Evolutionary conservation across 2,797 vertebrate genomes (phyloP).

Genomic region (Urophycis tenuis): DNA sequence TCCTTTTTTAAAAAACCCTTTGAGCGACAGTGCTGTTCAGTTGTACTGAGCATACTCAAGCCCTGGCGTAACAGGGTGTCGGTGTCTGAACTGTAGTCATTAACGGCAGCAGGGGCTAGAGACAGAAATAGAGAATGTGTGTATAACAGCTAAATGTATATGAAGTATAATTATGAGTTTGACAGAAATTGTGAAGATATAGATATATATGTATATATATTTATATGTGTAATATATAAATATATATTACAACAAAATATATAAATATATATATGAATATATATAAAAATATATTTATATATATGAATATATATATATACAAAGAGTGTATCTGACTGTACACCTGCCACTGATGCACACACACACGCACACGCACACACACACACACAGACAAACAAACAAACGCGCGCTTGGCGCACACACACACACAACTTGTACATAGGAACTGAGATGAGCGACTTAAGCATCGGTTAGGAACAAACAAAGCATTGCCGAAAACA

Average conservation of each 20-base stretch:
- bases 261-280: constrained; percentile 66
- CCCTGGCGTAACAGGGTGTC: constrained; percentile 73
- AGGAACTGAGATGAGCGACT: constrained; percentile 72
- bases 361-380: constrained; percentile 45
- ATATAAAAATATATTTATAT: constrained; percentile 60
- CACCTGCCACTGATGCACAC: constrained; percentile 55
- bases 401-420: constrained; percentile 47
- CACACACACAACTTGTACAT: constrained; percentile 74
- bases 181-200: constrained; percentile 69
- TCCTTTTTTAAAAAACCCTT: constrained; percentile 44
- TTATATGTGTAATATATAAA: constrained; percentile 63
- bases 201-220: constrained; percentile 62
- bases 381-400: constrained; percentile 54
- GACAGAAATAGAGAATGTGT: constrained; percentile 70
- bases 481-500: constrained; percentile 57
- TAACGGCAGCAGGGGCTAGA: constrained; percentile 71
- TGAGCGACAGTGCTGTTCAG: constrained; percentile 66
- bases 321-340: constrained; percentile 69
- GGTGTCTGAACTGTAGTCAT: constrained; percentile 79
- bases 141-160: constrained; percentile 76
- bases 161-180: constrained; percentile 69
- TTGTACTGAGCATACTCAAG: constrained; percentile 63
- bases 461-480: constrained; percentile 38
- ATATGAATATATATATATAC: constrained; percentile 64
- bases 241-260: constrained; percentile 44